Base-by-base conservation (phyloP, 2,113 vertebrate species). In the Eubucco bourcierii region DNA sequence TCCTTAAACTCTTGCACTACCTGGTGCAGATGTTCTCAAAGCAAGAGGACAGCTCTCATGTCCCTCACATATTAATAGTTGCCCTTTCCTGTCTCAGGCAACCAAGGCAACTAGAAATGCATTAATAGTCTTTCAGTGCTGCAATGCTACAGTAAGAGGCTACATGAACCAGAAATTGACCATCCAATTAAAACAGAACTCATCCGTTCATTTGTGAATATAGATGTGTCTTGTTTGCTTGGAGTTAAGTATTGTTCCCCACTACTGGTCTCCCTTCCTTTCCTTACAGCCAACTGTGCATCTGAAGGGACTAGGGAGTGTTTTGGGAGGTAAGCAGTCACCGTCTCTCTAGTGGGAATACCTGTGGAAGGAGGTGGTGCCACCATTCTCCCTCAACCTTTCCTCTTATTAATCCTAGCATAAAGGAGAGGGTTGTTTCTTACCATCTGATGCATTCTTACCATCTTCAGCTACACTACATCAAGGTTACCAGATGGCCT, bases 1-100 rank as follows among this genome's bases (percentile, higher is more conserved):
- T n/a, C 63, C 77, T 72, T 71, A 66, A 77, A 39, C 28, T 37
- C 52, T 39, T 31, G 53, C n/a, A 11, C 12, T 63, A 53, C 41
- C 52, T 28, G 27, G 63, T 0, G 0, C 63, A 64, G 37, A 61
- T 7, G 25, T 4, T 68, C 50, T 58, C 31, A 7, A 37, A 70
- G 29, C 77, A 39, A 23, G 19, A 87, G 76, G 10, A 46, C 14
- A 41, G 80, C 47, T 67, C 58, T 59, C 34, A 12, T 8, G 61
- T 75, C 53, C 46, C 65, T 86, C 28, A 37, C 5, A 5, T 3
- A 56, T 2, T 2, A 70, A 33, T 1, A 70, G 21, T 17, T 90
- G 83, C 52, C 56, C 37, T 55, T 80, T 88, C 73, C 66, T 37
- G 41, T 44, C 58, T 75, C 65, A 33, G 41, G 80, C 27, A 82